Percentiles rank a stretch among this genome's conserved stretches.
Conservation (phyloP, 2,797 vertebrate species). For the Taeniopygia guttata region DNA sequence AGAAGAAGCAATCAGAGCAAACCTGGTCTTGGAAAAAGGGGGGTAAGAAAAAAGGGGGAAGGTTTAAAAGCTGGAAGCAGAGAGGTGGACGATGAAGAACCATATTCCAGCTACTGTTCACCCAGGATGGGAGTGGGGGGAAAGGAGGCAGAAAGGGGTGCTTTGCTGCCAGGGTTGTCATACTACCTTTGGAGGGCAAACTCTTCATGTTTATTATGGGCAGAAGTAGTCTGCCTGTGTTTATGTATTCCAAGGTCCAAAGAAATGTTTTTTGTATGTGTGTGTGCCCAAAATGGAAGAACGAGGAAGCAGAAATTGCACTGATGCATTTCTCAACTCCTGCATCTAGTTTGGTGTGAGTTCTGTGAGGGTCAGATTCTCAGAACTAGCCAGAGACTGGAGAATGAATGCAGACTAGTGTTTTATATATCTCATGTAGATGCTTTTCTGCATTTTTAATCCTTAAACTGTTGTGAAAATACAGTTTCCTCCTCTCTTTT, state of each 20-base stretch:
- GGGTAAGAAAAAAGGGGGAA: not conserved
- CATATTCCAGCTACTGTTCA: not conserved
- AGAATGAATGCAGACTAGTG: not conserved
- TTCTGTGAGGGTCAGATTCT: not conserved
- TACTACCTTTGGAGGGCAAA: not conserved
- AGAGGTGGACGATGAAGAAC: not conserved
- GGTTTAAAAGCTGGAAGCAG: not conserved
- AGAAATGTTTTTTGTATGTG: not conserved
- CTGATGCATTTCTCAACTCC: not conserved
- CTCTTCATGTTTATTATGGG: not conserved
- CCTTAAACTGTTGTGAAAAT: not conserved
- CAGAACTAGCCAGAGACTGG: not conserved
- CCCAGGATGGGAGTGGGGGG: accelerated
- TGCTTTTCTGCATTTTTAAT: not conserved
- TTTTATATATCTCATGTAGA: not conserved
- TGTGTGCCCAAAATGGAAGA: not conserved
- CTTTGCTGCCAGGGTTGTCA: not conserved
- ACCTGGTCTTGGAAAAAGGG: not conserved
- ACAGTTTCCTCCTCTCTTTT: not conserved
- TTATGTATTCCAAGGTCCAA: not conserved
- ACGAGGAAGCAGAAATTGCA: not conserved
- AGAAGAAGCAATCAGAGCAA: not conserved
- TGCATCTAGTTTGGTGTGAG: not conserved
- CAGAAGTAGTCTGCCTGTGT: not conserved
- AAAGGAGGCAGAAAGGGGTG: not conserved